Base-by-base conservation (phyloP, 2,797 vertebrate species). In the Acanthiza pusilla region DNA sequence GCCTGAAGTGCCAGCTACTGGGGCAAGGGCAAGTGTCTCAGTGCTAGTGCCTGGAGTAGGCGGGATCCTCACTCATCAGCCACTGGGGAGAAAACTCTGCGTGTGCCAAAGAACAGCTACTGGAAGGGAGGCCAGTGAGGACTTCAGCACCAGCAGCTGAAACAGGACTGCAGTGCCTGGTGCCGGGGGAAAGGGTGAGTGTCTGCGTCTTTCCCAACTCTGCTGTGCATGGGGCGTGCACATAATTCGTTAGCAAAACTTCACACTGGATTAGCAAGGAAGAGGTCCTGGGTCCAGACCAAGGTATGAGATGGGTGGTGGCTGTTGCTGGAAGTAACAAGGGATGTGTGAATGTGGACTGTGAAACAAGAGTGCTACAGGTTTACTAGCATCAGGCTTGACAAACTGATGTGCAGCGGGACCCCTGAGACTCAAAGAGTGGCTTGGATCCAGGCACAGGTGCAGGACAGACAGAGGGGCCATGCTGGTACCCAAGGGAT, bases 41-140 rank as follows among this genome's bases (percentile, higher is more conserved):
- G 54, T 32, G 61, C 29, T 21, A 27, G 14, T 5, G 11, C 42
- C 43, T 73, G 61, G 38, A 68, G 16, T 0, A 7, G 36, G n/a
- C 1, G 1, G 25, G 43, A 42, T 45, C 54, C 61, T 67, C 0
- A 0, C 48, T 36, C 54, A 62, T 20, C 66, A 73, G 48, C 7
- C 25, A 51, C 61, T 22, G 16, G 15, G n/a, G 25, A 45, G 42
- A 30, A 36, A 62, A 78, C 13, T 40, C 25, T 9, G 54, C 18
- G n/a, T 30, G 47, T 54, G 53, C 40, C 73, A 42, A 60, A 60
- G 48, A 45, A 51, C 48, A 73, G 60, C 54, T 67, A 13, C 54
- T 67, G 32, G 13, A 54, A 73, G 29, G 27, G 30, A 82, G 15
- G 36, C 34, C 55, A 45, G 29, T 13, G 43, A 66, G 32, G 23